Evolutionary conservation across 2,797 vertebrate genomes (phyloP), one percentile per base, ranked within the genome.

Genomic region (Channa striata): DNA sequence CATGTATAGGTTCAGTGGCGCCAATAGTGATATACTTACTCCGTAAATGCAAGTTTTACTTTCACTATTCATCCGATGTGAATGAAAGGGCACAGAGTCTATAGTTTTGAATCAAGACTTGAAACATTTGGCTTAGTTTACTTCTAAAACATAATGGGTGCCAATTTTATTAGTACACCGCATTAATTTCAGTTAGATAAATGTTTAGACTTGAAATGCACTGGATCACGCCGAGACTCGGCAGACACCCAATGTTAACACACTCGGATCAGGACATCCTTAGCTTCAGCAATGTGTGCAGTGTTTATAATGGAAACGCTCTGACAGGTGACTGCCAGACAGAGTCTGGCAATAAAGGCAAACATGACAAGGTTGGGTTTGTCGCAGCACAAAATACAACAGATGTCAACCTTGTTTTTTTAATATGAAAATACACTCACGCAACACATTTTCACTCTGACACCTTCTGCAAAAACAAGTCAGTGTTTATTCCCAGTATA

Each of bases 331-430:
- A 34, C 42, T 63, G 71, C 43, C 63, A 61, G 54, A 47, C 11
- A 72, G 30, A 33, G 49, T 17, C 5, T 46, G 53, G 46, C 34
- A 66, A 49, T 69, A 34, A 67, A 47, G 70, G 33, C 61, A 59
- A 80, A 71, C 12, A 13, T 68, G 44, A 59, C 56, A 33, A 61
- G 43, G 63, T 59, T 19, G 11, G 56, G 36, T 58, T 56, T 77
- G 66, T 62, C 69, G 37, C 60, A 43, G 43, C 34, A 9, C 52
- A 34, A 19, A 46, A 52, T 49, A 23, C 60, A 66, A 65, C 21
- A 67, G 23, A 64, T 57, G 72, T 74, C 62, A 63, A 30, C 50
- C 36, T 39, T 30, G 25, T 30, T 37, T 5, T 42, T 54, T 65
- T 58, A 16, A 10, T 44, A 44, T 52, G 53, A 57, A 36, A 67